These are phyloP conservation scores for Ochropacha duplaris DNA, from an alignment of 2,888 invertebrate genomes.

Conservation along the genomic window DNA sequence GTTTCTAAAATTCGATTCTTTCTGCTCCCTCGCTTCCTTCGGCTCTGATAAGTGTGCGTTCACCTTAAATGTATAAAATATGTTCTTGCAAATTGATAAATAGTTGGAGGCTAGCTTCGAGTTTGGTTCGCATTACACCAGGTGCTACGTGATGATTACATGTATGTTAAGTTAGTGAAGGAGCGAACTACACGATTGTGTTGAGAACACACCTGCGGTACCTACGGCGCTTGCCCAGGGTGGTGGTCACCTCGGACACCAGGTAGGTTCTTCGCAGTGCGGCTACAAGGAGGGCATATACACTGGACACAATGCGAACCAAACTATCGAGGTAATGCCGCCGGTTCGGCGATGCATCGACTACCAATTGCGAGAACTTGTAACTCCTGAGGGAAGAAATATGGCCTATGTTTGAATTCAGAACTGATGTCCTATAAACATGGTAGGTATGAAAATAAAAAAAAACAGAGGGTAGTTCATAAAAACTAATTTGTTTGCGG, in stretches of 20 bases:
- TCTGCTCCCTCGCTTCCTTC: too few relatives aligned
- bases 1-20: too few relatives aligned
- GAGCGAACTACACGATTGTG: background rate
- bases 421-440: conserved; percentile 6
- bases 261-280: conserved; percentile 44
- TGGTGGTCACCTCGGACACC: conserved; percentile 28
- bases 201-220: conserved; percentile 53
- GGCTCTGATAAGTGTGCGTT: too few relatives aligned
- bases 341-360: conserved; percentile 37
- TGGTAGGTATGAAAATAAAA: background rate
- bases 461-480: background rate
- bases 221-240: conserved; percentile 45
- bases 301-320: conserved; percentile 64
- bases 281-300: conserved; percentile 50
- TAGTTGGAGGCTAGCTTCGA: conserved; percentile 14
- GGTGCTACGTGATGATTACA: conserved; percentile 31
- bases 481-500: too few relatives aligned
- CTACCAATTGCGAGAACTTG: conserved; percentile 70
- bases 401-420: conserved; percentile 16
- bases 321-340: conserved; percentile 55
- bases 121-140: conserved; percentile 62
- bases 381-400: conserved; percentile 61
- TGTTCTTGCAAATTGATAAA: background rate
- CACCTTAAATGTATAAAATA: too few relatives aligned
- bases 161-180: conserved; percentile 9